phyloP scores from a whole-genome alignment of 1,140 invertebrate species.

The Apocrypta bakeri region DNA sequence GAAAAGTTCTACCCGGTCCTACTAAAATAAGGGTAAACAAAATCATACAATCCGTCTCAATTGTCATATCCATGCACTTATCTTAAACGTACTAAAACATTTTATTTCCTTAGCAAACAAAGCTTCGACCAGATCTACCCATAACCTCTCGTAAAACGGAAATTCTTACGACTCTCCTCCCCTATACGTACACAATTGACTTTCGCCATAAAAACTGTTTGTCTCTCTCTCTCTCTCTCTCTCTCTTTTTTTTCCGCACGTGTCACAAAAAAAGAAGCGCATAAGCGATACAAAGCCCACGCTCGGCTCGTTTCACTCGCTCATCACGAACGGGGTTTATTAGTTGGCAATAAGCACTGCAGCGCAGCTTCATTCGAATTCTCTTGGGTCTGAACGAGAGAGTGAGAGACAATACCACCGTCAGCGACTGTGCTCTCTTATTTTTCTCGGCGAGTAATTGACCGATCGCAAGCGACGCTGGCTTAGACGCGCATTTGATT shows the following conservation, averaged over 20 bases:
- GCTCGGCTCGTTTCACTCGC: conserved; percentile 27
- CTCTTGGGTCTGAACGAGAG: conserved; percentile 3
- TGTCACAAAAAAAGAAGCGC: conserved; percentile 22
- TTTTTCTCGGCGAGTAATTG: conserved; percentile 20
- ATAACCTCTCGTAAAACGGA: neutral
- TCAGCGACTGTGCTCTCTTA: neutral
- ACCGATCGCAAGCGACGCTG: conserved; percentile 6
- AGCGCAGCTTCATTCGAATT: neutral
- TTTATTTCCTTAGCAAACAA: neutral
- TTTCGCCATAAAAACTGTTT: neutral
- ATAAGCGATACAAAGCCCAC: conserved; percentile 14
- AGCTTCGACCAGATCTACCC: too few species aligned
- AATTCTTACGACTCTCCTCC: neutral
- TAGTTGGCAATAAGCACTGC: conserved; percentile 44
- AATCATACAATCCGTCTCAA: neutral
- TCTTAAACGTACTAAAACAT: too few species aligned
- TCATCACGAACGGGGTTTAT: conserved; percentile 45
- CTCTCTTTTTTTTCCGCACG: neutral
- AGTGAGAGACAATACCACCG: conserved; percentile 45
- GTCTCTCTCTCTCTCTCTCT: conserved; percentile 3
- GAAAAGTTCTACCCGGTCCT: too few species aligned
- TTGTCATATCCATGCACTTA: neutral
- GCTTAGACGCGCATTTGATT: neutral
- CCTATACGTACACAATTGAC: neutral
- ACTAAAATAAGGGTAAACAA: too few species aligned